phyloP scores from a whole-genome alignment of 2,797 vertebrate species.

The Borostomias antarcticus region DNA sequence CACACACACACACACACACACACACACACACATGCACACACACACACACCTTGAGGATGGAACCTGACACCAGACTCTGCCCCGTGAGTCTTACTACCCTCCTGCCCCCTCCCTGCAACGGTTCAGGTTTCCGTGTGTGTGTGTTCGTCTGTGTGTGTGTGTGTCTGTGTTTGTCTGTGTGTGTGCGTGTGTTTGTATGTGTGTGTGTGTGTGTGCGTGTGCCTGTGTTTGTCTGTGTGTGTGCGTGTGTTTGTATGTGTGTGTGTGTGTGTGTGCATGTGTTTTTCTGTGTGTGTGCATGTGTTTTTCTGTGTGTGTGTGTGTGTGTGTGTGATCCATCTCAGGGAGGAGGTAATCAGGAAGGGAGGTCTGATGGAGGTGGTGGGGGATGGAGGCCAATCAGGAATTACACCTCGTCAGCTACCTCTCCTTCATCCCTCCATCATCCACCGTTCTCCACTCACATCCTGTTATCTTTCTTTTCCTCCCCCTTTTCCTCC shows the following conservation, averaged over 20 bases:
- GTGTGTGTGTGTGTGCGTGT: conserved; percentile 1
- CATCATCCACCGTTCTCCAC: conserved; percentile 54
- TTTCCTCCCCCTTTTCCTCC: too few relatives aligned
- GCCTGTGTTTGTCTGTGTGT: conserved; percentile 12
- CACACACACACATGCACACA: too few relatives aligned
- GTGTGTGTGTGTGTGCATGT: conserved; percentile 16
- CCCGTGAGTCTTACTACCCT: conserved; percentile 14
- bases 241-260: conserved; percentile 2
- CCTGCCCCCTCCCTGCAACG: conserved; percentile 15
- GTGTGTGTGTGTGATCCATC: conserved; percentile 12
- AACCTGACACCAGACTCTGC: conserved; percentile 34
- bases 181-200: too few relatives aligned
- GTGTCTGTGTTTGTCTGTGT: too few relatives aligned
- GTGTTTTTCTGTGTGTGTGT: too few relatives aligned
- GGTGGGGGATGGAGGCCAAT: conserved; percentile 35
- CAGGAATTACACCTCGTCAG: conserved; percentile 56
- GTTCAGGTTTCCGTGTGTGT: conserved; percentile 30
- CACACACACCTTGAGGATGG: conserved; percentile 30
- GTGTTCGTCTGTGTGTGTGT: conserved; percentile 12
- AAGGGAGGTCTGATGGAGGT: conserved; percentile 34
- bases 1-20: too few relatives aligned
- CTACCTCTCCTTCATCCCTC: conserved; percentile 56
- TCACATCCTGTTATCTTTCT: conserved; percentile 30
- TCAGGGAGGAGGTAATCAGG: conserved; percentile 2
- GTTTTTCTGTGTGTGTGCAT: too few relatives aligned